Percentiles rank a stretch among this genome's conserved stretches.
phyloP scores from a whole-genome alignment of 2,797 vertebrate species.

The Danio tinwini region DNA sequence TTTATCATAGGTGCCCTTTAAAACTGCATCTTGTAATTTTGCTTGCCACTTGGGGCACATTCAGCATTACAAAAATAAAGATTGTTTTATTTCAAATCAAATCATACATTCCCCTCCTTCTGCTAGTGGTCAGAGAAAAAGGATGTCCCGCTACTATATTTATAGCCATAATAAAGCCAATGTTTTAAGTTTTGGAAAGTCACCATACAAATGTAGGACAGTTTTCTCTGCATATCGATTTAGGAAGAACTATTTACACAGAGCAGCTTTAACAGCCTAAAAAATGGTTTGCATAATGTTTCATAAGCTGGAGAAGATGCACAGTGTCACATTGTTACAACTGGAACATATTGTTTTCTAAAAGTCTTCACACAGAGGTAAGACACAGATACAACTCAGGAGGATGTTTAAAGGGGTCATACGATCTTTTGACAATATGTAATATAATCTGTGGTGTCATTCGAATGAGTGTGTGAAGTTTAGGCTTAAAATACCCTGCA shows the following conservation, averaged over 20 bases:
- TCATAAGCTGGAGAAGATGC: neutral
- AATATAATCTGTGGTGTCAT: no score
- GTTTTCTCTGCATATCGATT: constrained; percentile 7
- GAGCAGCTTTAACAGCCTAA: constrained; percentile 17
- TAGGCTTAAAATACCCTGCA: no score
- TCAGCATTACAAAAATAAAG: constrained; percentile 15
- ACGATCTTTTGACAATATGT: no score
- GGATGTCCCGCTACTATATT: neutral
- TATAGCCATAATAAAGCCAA: neutral
- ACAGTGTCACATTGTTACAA: no score
- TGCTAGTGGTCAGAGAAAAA: neutral
- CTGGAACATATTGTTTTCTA: no score
- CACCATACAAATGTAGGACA: neutral
- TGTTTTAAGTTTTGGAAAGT: neutral
- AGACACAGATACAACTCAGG: no score
- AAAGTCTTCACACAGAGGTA: no score
- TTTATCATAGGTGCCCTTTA: no score
- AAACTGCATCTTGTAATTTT: neutral
- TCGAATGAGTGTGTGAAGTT: no score
- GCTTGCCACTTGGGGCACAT: neutral
- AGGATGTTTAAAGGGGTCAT: no score
- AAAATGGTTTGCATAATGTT: constrained; percentile 14
- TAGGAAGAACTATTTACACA: neutral
- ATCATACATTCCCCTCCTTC: neutral
- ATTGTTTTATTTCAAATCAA: neutral